These are phyloP conservation scores for Scolopax mira DNA, from an alignment of 2,113 vertebrate species.

Conservation along the genomic window DNA sequence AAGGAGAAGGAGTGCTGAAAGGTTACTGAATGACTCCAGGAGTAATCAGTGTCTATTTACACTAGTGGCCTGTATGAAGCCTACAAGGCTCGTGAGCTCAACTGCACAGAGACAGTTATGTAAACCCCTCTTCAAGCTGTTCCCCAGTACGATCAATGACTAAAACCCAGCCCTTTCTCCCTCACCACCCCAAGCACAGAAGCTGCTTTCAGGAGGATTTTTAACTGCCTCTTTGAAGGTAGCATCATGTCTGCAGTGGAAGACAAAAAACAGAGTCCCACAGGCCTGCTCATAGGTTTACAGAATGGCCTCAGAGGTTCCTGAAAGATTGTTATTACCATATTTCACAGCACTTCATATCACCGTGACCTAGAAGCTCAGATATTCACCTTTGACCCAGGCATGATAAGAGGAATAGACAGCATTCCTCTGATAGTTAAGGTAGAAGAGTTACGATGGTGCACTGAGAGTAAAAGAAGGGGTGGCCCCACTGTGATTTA, in stretches of 20 bases:
- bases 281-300: not conserved
- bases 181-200: not conserved
- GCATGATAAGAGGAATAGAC: constrained; percentile 43
- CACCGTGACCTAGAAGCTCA: not conserved
- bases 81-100: not conserved
- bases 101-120: not conserved
- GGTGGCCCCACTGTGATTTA: constrained; percentile 42
- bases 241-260: not conserved
- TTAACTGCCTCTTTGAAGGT: not conserved
- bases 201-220: not conserved
- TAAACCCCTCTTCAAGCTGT: not conserved
- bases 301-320: not conserved
- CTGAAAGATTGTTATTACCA: not conserved
- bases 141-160: not conserved
- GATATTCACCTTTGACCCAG: constrained; percentile 50
- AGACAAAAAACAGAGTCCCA: constrained; percentile 22
- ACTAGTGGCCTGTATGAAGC: not conserved
- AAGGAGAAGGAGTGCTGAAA: constrained; percentile 1
- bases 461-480: constrained; percentile 19
- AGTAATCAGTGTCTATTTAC: constrained; percentile 37
- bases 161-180: not conserved
- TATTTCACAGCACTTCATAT: constrained; percentile 60
- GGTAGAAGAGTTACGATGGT: constrained; percentile 48
- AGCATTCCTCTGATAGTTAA: constrained; percentile 63
- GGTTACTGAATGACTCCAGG: constrained; percentile 19